A percentile compares a stretch with the other conserved stretches of the same genome.
These are phyloP conservation scores for Oopsacas minuta DNA, from an alignment of 37 sponge, comb jelly and placozoan species.

Conservation along the genomic window DNA sequence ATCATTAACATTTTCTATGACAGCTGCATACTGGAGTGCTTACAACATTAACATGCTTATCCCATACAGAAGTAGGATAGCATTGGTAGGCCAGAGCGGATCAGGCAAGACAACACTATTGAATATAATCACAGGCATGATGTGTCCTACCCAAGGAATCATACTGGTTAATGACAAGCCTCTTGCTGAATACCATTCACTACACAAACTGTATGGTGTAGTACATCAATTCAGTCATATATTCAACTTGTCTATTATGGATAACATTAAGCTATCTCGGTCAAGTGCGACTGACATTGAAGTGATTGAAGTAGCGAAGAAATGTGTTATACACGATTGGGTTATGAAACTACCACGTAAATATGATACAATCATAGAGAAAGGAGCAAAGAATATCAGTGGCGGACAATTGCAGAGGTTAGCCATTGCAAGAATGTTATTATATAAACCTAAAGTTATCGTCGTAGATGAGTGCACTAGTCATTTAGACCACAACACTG, in stretches of 20 bases:
- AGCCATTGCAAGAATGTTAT: conserved; percentile 39
- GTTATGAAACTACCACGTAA: conserved; percentile 27
- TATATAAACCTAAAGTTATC: conserved; percentile 25
- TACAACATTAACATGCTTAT: conserved; percentile 33
- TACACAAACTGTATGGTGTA: conserved; percentile 18
- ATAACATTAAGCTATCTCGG: conserved; percentile 36
- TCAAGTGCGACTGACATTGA: conserved; percentile 23
- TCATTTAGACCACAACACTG: conserved; percentile 37
- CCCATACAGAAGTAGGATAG: conserved; percentile 29
- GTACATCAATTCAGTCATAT: conserved; percentile 37
- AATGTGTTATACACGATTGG: conserved; percentile 33
- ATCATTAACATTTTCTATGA: neutral
- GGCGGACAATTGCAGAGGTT: conserved; percentile 41
- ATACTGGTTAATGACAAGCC: conserved; percentile 22
- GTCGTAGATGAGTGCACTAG: conserved; percentile 45
- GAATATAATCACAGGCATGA: conserved; percentile 29
- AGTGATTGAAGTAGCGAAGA: conserved; percentile 28
- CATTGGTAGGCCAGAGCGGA: conserved; percentile 42
- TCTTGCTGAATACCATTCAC: neutral
- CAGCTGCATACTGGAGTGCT: conserved; percentile 36
- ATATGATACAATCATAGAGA: conserved; percentile 37
- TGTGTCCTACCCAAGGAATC: conserved; percentile 29
- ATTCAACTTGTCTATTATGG: conserved; percentile 30
- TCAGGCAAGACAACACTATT: conserved; percentile 57
- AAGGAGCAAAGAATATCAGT: conserved; percentile 24